Conservation (phyloP, 2,888 invertebrate genomes). For the Platycheirus albimanus region DNA sequence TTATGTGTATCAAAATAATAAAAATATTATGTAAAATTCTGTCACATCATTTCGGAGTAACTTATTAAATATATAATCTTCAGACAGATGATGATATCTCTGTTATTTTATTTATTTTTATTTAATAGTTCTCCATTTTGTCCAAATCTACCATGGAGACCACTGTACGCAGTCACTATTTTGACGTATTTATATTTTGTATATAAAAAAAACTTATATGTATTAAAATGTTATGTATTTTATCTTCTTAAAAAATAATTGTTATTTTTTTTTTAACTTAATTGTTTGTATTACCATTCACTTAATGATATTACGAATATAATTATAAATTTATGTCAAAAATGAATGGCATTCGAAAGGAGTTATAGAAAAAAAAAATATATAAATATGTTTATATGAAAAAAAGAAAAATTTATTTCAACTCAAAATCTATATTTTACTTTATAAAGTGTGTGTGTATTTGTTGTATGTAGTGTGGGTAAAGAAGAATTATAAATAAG, state of each 20-base stretch:
- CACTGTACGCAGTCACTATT: conserved; percentile 82
- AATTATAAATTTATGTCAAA: conserved; percentile 67
- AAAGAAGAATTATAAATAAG: conserved; percentile 33
- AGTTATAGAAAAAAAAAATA: conserved; percentile 18
- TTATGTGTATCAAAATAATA: conserved; percentile 10
- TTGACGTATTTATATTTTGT: conserved; percentile 56
- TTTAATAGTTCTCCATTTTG: conserved; percentile 77
- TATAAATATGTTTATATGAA: conserved; percentile 15
- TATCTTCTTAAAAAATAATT: conserved; percentile 33
- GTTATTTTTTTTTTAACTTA: conserved; percentile 29
- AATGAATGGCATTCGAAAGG: conserved; percentile 72
- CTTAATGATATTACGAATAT: conserved; percentile 64
- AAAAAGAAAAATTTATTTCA: conserved; percentile 32
- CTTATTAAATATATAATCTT: conserved; percentile 76
- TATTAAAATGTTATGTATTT: conserved; percentile 23
- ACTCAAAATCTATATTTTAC: conserved; percentile 42
- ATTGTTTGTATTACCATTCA: conserved; percentile 57
- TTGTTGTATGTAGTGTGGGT: conserved; percentile 55
- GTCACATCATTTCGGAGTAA: conserved; percentile 63
- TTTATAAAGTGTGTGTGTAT: conserved; percentile 38
- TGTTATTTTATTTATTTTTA: conserved; percentile 66
- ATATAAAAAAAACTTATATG: conserved; percentile 43
- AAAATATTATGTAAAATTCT: conserved; percentile 29
- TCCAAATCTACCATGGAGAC: conserved; percentile 83
- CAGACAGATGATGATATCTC: background rate